Percentiles rank a stretch among this genome's conserved stretches.
phyloP scores from a whole-genome alignment of 2,888 invertebrate species.

The Drosophila multiciliata region DNA sequence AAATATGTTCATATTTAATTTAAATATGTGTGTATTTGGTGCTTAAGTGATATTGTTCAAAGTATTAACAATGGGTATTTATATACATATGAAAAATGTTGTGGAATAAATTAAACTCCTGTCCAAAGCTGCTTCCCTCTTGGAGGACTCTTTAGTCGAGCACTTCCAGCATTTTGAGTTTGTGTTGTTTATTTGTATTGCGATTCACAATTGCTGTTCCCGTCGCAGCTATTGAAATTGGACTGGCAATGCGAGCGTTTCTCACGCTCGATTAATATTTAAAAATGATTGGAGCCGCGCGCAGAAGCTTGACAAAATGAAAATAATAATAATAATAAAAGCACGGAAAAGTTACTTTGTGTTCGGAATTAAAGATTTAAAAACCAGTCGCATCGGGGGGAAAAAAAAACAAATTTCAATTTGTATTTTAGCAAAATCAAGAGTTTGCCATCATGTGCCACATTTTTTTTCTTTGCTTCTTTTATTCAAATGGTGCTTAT shows the following conservation, averaged over 20 bases:
- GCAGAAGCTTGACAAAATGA: constrained; percentile 33
- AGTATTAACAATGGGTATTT: neutral
- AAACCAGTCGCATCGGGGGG: constrained; percentile 9
- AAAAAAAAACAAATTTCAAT: constrained; percentile 17
- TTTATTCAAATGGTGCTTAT: constrained; percentile 27
- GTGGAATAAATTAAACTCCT: neutral
- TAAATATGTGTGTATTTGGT: neutral
- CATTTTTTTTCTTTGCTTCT: constrained; percentile 34
- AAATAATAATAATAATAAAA: constrained; percentile 12
- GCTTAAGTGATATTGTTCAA: neutral
- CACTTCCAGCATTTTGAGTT: neutral
- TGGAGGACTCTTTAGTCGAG: constrained; percentile 1
- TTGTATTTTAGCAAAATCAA: constrained; percentile 32
- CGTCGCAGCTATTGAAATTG: constrained; percentile 11
- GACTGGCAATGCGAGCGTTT: constrained; percentile 49
- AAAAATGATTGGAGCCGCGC: constrained; percentile 54
- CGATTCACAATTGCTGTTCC: constrained; percentile 1
- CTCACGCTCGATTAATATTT: constrained; percentile 67
- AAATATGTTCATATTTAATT: neutral
- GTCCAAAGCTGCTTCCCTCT: neutral
- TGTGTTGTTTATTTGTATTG: constrained; percentile 29
- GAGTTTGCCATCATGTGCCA: constrained; percentile 36
- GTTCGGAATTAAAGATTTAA: constrained; percentile 33
- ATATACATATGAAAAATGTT: too few relatives aligned
- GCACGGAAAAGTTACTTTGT: constrained; percentile 29